phyloP scores from a whole-genome alignment of 2,888 invertebrate species.

The Mesorhabditis spiculigera region DNA sequence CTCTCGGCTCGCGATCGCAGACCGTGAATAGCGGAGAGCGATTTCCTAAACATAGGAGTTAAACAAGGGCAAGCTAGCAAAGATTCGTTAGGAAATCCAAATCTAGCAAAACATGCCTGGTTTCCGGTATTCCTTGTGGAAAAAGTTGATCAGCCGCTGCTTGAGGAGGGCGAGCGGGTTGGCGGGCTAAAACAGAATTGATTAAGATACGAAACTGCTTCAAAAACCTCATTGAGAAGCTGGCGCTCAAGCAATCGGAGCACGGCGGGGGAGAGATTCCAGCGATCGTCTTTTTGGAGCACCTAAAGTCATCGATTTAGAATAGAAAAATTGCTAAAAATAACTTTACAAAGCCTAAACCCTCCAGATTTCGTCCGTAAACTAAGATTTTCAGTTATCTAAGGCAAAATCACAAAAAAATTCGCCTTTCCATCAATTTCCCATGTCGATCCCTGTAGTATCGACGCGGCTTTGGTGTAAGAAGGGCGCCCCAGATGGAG shows the following conservation, averaged over 20 bases:
- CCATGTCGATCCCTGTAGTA: too few species aligned
- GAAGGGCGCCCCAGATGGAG: too few species aligned
- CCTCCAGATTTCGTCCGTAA: too few species aligned
- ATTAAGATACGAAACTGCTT: too few species aligned
- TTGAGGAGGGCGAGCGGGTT: conserved; percentile 83
- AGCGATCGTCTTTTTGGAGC: conserved; percentile 59
- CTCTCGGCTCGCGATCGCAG: conserved; percentile 78
- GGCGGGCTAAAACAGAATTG: conserved; percentile 58
- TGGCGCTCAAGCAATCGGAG: conserved; percentile 75
- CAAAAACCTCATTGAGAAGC: conserved; percentile 67
- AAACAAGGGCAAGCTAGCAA: too few species aligned
- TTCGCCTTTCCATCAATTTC: too few species aligned
- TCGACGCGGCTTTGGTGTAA: too few species aligned
- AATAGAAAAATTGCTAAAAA: too few species aligned
- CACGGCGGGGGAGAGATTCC: conserved; percentile 83
- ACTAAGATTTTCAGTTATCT: too few species aligned
- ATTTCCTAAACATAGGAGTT: conserved; percentile 58
- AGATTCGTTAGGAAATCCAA: neutral
- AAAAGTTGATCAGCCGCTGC: conserved; percentile 78
- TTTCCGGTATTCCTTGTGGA: conserved; percentile 72
- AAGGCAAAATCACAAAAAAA: too few species aligned
- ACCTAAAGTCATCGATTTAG: too few species aligned
- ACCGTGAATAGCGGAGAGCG: conserved; percentile 83
- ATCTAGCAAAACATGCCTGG: conserved; percentile 22
- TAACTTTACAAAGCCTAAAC: too few species aligned